These are phyloP conservation scores for Fulmarus glacialis DNA, from an alignment of 2,113 vertebrate genomes.

Conservation along the genomic window DNA sequence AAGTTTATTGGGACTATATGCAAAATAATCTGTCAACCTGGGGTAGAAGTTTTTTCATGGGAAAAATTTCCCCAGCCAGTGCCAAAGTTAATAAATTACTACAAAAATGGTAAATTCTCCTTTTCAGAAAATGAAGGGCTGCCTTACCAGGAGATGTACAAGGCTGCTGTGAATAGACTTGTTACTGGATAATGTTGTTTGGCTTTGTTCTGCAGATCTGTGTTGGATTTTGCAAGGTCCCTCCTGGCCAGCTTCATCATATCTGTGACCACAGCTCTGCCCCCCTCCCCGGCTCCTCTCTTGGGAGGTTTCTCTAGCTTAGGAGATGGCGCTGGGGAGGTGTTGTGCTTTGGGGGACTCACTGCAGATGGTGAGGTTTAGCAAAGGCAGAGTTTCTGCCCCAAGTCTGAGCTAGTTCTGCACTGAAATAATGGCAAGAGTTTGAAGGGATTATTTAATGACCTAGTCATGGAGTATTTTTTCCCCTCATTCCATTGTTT, in stretches of 20 bases:
- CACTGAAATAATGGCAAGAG: not conserved
- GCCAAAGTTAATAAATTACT: not conserved
- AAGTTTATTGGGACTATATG: not conserved
- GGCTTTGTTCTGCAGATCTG: not conserved
- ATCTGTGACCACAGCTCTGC: not conserved
- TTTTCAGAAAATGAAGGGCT: not conserved
- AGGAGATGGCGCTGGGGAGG: not conserved
- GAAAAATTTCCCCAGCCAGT: not conserved
- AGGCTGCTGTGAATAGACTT: not conserved
- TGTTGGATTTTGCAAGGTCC: not conserved
- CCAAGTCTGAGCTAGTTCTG: constrained; percentile 14
- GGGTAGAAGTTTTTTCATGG: not conserved
- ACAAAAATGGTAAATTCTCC: not conserved
- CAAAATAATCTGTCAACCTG: not conserved
- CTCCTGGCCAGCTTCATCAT: not conserved
- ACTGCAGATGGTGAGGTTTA: not conserved
- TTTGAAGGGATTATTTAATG: not conserved
- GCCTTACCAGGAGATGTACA: not conserved
- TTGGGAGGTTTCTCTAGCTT: not conserved
- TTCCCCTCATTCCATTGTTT: not conserved
- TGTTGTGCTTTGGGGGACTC: not conserved
- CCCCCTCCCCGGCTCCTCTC: accelerated
- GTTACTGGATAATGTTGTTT: not conserved
- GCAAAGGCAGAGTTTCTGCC: not conserved
- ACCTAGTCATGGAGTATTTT: not conserved